Percentiles rank a stretch among this genome's conserved stretches.
These are phyloP conservation scores for Hephaestus fuliginosus DNA, from an alignment of 2,797 vertebrate species.

Conservation along the genomic window DNA sequence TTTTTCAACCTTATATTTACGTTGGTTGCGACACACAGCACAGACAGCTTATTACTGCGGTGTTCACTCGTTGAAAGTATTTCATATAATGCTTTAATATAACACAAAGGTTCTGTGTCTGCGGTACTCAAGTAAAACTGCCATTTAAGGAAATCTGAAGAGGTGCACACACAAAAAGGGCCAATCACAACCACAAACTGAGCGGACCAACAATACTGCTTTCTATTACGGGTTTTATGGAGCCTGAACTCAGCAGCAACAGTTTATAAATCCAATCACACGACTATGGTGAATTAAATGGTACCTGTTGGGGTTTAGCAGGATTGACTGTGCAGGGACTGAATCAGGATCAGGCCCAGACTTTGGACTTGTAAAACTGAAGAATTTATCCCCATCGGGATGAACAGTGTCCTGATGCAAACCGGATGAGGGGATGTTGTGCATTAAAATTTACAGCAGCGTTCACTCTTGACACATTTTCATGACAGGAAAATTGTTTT, in stretches of 20 bases:
- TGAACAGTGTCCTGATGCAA: conserved; percentile 34
- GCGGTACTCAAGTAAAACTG: conserved; percentile 29
- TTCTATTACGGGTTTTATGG: conserved; percentile 34
- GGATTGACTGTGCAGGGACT: conserved; percentile 2
- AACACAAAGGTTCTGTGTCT: conserved; percentile 38
- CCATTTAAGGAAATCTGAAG: conserved; percentile 65
- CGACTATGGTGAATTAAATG: conserved; percentile 14
- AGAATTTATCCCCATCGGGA: conserved; percentile 17
- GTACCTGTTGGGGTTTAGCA: conserved; percentile 5
- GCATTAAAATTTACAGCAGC: conserved; percentile 10
- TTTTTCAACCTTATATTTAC: conserved; percentile 30
- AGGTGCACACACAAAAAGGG: conserved; percentile 33
- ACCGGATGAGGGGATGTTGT: conserved; percentile 6
- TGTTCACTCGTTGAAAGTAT: conserved; percentile 19
- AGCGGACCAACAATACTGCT: conserved; percentile 30
- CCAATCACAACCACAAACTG: conserved; percentile 41
- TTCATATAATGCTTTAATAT: conserved; percentile 36
- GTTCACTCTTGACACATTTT: conserved; percentile 23
- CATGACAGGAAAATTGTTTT: conserved; percentile 51
- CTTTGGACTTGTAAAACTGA: conserved; percentile 20
- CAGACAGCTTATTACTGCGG: conserved; percentile 2
- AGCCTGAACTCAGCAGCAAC: conserved; percentile 20
- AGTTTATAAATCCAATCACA: conserved; percentile 41
- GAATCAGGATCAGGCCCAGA: not conserved
- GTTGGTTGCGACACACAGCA: conserved; percentile 14